phyloP scores from a whole-genome alignment of 2,797 vertebrate genomes.

The Spatula clypeata region DNA sequence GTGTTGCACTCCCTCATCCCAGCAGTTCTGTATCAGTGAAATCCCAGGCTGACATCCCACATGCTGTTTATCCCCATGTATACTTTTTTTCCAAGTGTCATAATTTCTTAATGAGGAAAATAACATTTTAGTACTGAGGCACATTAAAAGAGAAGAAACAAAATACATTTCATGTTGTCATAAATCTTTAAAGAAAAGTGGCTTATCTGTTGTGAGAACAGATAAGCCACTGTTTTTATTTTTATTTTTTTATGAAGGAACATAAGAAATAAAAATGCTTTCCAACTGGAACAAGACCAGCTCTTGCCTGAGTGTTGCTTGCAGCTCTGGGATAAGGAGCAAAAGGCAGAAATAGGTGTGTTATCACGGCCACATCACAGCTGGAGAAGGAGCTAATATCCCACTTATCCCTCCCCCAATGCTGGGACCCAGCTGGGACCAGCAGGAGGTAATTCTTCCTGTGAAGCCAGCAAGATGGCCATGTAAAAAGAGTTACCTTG shows the following conservation, averaged over 20 bases:
- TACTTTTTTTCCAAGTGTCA: background rate
- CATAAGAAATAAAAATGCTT: background rate
- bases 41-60: background rate
- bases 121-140: slow-evolving; percentile 11
- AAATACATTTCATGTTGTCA: background rate
- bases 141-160: slow-evolving; percentile 5
- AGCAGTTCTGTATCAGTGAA: background rate
- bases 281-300: background rate
- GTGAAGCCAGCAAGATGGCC: background rate
- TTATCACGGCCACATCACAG: background rate
- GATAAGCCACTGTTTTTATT: background rate
- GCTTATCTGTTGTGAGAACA: background rate
- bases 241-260: background rate
- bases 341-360: background rate
- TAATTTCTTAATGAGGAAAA: slow-evolving; percentile 26
- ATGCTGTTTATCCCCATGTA: background rate
- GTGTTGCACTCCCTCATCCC: background rate
- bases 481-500: background rate
- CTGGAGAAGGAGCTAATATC: background rate
- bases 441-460: slow-evolving; percentile 13
- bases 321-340: background rate
- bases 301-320: background rate
- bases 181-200: background rate
- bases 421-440: background rate
- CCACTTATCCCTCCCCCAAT: background rate